A percentile compares a stretch with the other conserved stretches of the same genome.
phyloP scores from a whole-genome alignment of 2,888 invertebrate genomes.

The Sceliomorpha sp. region DNA sequence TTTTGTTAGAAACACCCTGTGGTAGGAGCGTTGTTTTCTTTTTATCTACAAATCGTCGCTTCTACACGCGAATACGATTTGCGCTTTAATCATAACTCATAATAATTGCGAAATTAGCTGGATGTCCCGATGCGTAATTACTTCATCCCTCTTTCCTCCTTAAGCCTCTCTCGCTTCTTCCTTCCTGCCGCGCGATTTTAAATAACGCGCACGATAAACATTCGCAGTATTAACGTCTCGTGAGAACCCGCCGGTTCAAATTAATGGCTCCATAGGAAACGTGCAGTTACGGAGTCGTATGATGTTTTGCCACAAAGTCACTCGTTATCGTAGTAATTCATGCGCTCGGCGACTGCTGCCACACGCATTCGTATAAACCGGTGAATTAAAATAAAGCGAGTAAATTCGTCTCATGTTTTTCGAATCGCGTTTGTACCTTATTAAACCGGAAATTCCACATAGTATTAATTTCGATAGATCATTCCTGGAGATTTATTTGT shows the following conservation, averaged over 20 bases:
- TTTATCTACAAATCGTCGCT: too few species aligned
- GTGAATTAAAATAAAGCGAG: too few species aligned
- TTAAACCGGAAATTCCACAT: too few species aligned
- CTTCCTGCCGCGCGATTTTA: conserved; percentile 57
- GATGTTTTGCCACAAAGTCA: conserved; percentile 35
- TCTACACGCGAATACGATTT: too few species aligned
- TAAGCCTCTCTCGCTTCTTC: conserved; percentile 44
- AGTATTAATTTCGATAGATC: too few species aligned
- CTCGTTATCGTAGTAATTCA: conserved; percentile 42
- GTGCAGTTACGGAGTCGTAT: conserved; percentile 61
- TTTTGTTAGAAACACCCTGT: too few species aligned
- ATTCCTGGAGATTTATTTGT: too few species aligned
- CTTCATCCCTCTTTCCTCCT: conserved; percentile 33
- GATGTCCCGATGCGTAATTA: conserved; percentile 19
- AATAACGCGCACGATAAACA: conserved; percentile 66
- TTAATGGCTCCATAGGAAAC: conserved; percentile 67
- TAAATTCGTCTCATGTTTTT: too few species aligned
- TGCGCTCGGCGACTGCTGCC: conserved; percentile 1
- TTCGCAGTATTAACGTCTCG: conserved; percentile 67
- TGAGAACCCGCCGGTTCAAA: conserved; percentile 68
- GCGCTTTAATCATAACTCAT: too few species aligned
- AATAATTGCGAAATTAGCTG: conserved; percentile 29
- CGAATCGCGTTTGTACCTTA: too few species aligned
- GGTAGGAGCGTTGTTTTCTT: too few species aligned
- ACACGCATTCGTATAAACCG: background rate